Conservation (phyloP, 2,113 vertebrate genomes). For the Salminus brasiliensis region DNA sequence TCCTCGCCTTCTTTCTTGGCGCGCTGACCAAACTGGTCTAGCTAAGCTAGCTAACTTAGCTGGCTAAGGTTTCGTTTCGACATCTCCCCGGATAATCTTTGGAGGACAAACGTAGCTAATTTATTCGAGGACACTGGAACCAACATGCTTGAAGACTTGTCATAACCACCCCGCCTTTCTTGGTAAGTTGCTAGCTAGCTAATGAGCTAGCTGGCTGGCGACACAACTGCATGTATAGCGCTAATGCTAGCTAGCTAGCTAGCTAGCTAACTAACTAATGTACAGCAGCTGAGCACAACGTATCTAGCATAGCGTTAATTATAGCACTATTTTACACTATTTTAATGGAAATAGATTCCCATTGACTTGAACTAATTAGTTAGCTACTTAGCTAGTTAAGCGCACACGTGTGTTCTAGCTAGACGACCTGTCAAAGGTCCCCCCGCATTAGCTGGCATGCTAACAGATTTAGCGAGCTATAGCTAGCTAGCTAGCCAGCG, state of each 20-base stretch:
- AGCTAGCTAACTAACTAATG: neutral
- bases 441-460: neutral
- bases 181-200: constrained; percentile 10
- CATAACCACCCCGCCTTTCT: constrained; percentile 13
- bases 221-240: too few relatives aligned
- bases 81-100: neutral
- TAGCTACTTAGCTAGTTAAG: too few relatives aligned
- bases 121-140: neutral
- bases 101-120: neutral
- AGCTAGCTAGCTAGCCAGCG: neutral
- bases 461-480: neutral
- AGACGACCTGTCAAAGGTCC: too few relatives aligned
- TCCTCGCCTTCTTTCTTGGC: too few relatives aligned
- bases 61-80: neutral
- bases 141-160: constrained; percentile 46
- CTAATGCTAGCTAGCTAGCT: neutral
- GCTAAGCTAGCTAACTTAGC: neutral
- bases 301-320: neutral
- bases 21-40: too few relatives aligned
- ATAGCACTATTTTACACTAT: neutral
- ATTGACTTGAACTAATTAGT: too few relatives aligned
- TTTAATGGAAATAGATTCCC: too few relatives aligned
- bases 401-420: too few relatives aligned
- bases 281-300: too few relatives aligned
- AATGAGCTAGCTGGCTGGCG: neutral